A percentile compares a stretch with the other conserved stretches of the same genome.
phyloP scores from a whole-genome alignment of 2,888 invertebrate genomes.

The Acanthacorydalis orientalis region DNA sequence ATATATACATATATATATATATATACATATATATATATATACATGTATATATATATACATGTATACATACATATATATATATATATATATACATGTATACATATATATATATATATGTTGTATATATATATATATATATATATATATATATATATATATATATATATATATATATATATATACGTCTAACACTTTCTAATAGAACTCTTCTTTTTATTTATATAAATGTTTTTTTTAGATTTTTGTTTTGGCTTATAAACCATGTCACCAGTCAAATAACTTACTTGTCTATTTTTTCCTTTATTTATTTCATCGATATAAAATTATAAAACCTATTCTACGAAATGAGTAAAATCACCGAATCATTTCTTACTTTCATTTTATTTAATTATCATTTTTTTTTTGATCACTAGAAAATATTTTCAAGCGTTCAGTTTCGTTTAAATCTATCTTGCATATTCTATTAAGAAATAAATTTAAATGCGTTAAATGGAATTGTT shows the following conservation, averaged over 20 bases:
- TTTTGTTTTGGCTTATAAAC: not conserved
- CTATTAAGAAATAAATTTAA: too few relatives aligned
- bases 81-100: conserved; percentile 5
- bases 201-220: not conserved
- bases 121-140: conserved; percentile 1
- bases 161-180: not conserved
- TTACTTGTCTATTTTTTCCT: not conserved
- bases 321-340: too few relatives aligned
- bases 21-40: not conserved
- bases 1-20: too few relatives aligned
- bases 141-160: conserved; percentile 6
- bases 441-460: too few relatives aligned
- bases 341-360: too few relatives aligned
- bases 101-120: not conserved
- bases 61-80: conserved; percentile 4
- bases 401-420: too few relatives aligned
- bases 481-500: too few relatives aligned
- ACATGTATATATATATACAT: conserved; percentile 4
- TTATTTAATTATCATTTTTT: too few relatives aligned
- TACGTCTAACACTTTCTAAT: not conserved
- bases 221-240: not conserved
- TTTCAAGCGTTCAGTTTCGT: too few relatives aligned
- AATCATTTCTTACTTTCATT: too few relatives aligned
- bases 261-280: not conserved
- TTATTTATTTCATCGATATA: too few relatives aligned